Base-by-base conservation (phyloP, 2,113 vertebrate species). In the Hyperoodon ampullatus region DNA sequence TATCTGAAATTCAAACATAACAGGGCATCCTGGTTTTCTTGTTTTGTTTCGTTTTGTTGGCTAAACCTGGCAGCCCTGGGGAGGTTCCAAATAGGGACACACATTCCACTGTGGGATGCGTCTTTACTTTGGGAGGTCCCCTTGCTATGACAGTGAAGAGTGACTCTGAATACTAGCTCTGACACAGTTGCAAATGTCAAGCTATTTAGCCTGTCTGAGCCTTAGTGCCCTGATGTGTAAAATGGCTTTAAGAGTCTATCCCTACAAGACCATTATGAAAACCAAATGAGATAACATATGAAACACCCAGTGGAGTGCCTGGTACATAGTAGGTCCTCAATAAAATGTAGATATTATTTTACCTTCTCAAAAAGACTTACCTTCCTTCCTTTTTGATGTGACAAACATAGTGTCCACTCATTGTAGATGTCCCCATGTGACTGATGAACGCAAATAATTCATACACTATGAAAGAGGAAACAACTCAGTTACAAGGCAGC, bases 351-450 rank as follows among this genome's bases (percentile, higher is more conserved):
- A 30, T 72, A 24, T 14, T n/a, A 18, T 42, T 65, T 60, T 18
- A 88, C 8, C 88, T 88, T 72, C 92, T 78, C 63, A 89, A 2
- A 86, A 65, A 70, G 44, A 97, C 99, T 99, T 97, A 99, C 99
- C 99, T 99, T 98, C 99, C 99, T 95, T 99, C 99, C 98, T 99
- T 99, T 98, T 99, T 99, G 97, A 99, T 99, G 97, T 99, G 99
- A 98, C 99, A 99, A 93, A 99, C 99, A 60, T 99, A 99, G 98
- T 99, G 99, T 92, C 99, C 99, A 35, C 99, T 99, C 99, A 99
- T 99, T 14, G 99, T 99, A 63, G 99, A 99, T 95, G 99, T 99
- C 98, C 99, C 99, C 99, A 99, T 99, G 98, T 99, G 99, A 98
- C 99, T 99, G 98, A 99, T 99, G 98, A 99, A 99, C 33, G 99